Evolutionary conservation across 2,797 vertebrate species (phyloP).

Genomic region (Bryconaethiops microstoma): DNA sequence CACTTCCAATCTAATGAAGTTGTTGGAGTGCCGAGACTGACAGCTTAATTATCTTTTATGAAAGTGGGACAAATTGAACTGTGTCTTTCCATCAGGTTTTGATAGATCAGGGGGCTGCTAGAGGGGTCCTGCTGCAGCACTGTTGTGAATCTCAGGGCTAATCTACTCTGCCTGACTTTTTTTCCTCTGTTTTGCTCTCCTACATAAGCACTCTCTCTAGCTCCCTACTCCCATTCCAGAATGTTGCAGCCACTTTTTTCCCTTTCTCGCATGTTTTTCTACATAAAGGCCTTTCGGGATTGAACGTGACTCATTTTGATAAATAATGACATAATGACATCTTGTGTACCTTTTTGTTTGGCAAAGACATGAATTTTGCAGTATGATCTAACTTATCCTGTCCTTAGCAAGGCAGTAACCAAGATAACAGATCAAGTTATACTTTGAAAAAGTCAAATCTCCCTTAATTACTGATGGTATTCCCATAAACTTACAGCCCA

Average conservation of each 20-base stretch:
- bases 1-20: conserved; percentile 93
- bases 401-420: no score
- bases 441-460: no score
- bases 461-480: no score
- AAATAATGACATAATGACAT: no score
- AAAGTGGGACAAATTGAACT: conserved; percentile 98
- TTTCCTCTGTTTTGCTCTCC: conserved; percentile 70
- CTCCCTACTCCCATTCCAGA: conserved; percentile 79
- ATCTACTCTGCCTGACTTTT: conserved; percentile 82
- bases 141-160: conserved; percentile 82
- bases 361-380: no score
- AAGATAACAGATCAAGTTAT: no score
- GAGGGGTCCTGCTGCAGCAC: conserved; percentile 80
- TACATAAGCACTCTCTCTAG: conserved; percentile 64
- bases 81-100: conserved; percentile 95
- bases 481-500: no score
- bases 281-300: no score
- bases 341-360: no score
- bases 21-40: conserved; percentile 93
- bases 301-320: no score
- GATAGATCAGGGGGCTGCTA: conserved; percentile 86
- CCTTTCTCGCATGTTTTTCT: no score
- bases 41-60: conserved; percentile 99
- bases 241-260: not conserved
- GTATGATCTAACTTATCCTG: no score